Base-by-base conservation (phyloP, 1,140 invertebrate species). In the Oppia nitens region DNA sequence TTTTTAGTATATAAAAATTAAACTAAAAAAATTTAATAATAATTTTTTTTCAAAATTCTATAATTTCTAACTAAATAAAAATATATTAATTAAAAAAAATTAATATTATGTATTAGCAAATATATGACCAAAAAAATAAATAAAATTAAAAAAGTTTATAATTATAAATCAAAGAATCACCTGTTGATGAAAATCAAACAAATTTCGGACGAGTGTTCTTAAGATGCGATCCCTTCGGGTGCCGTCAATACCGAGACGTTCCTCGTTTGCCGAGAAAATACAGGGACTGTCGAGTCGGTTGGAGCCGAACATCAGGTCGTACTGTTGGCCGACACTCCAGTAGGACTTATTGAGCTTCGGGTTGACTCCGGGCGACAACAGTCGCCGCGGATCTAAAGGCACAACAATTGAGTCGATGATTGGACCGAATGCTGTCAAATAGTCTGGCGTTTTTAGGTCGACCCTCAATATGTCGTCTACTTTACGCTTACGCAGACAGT, bases 261-360 rank as follows among this genome's bases (percentile, higher is more conserved):
- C 81, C 66, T 96, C 91, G 55, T 87, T 83, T 0, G 87, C 85
- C 64, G 85, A 88, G 67, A 97, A 82, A 28, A 87, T 77, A 66
- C 88, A 81, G 67, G 87, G 87, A 61, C 85, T 86, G 70, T 95
- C 91, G 64, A 89, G 83, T 69, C 90, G 82, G 2, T 86, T 89
- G n/a, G 95, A 86, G 1, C 94, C 93, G 56, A 94, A 78, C 78
- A 98, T 81, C n/a, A 98, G 74, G 71, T 94, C 90, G 70, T 90
- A 92, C 17, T 40, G 32, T 9, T 6, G 6, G 32, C 32, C 32
- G 17, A 40, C 32, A 40, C 32, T 40, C 17, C 17, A 17, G 32
- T 9, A 6, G 6, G 17, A 6, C 17, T 40, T 40, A 40, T 40
- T 40, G 6, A 40, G 32, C 32, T 47, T 47, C 6, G 53, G 6